These are phyloP conservation scores for Mylabris sibirica DNA, from an alignment of 2,888 invertebrate genomes.

Conservation along the genomic window DNA sequence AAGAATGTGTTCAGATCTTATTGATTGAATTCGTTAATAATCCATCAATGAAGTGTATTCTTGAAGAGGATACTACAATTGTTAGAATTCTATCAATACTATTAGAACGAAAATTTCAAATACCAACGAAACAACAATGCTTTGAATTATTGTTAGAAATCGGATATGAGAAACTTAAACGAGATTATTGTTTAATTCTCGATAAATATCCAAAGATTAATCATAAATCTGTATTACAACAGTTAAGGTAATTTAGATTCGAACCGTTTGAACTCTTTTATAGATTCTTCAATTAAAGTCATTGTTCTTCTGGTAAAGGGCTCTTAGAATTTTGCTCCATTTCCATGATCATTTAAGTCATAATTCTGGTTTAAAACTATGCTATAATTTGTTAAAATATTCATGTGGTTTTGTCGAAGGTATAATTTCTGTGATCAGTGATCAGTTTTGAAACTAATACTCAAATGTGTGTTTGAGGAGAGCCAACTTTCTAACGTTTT, in stretches of 20 bases:
- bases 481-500: no score
- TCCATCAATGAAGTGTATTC: background rate
- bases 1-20: background rate
- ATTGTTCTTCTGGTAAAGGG: no score
- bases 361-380: no score
- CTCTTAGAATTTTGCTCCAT: no score
- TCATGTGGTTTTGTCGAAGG: no score
- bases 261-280: no score
- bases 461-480: no score
- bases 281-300: no score
- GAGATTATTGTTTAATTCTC: background rate
- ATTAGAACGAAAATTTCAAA: background rate
- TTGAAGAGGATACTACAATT: background rate
- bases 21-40: background rate
- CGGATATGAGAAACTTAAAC: conserved; percentile 7
- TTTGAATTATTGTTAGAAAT: background rate
- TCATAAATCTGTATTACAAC: background rate
- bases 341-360: no score
- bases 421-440: no score
- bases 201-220: background rate
- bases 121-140: conserved; percentile 6
- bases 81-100: background rate
- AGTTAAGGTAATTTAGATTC: background rate
- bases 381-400: no score
- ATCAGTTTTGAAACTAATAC: no score